A percentile compares a stretch with the other conserved stretches of the same genome.
Evolutionary conservation across 2,888 invertebrate species (phyloP).

Genomic region (Eurytoma adleriae): DNA sequence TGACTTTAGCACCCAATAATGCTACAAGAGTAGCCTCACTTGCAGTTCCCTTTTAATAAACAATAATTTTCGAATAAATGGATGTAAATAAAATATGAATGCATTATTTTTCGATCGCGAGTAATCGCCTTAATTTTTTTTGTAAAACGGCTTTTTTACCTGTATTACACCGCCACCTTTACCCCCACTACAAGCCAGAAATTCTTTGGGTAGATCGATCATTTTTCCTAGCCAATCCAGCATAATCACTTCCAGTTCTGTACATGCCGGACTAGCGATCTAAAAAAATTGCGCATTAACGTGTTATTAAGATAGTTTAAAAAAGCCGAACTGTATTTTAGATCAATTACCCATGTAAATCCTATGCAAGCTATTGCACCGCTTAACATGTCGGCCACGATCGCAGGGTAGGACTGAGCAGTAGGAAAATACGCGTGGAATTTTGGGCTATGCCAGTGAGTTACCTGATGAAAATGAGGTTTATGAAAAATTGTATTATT

Average conservation of each 20-base stretch:
- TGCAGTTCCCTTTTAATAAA: slow-evolving; percentile 85
- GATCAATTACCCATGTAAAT: slow-evolving; percentile 91
- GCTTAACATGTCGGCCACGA: slow-evolving; percentile 96
- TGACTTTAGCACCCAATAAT: slow-evolving; percentile 91
- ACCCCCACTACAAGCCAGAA: slow-evolving; percentile 87
- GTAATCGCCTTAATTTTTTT: too few relatives aligned
- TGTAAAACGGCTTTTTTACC: slow-evolving; percentile 66
- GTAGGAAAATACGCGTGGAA: slow-evolving; percentile 98
- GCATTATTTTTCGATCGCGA: too few relatives aligned
- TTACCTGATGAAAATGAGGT: slow-evolving; percentile 78
- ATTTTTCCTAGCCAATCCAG: slow-evolving; percentile 97
- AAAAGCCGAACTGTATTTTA: not conserved
- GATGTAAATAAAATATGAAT: too few relatives aligned
- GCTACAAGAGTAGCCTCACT: slow-evolving; percentile 96
- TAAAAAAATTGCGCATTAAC: slow-evolving; percentile 72
- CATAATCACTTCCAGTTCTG: slow-evolving; percentile 96
- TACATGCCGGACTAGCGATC: slow-evolving; percentile 97
- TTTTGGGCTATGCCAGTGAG: slow-evolving; percentile 97
- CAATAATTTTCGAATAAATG: not conserved
- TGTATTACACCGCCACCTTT: slow-evolving; percentile 91
- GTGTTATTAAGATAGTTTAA: slow-evolving; percentile 26
- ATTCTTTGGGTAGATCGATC: slow-evolving; percentile 90
- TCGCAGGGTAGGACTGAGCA: slow-evolving; percentile 94
- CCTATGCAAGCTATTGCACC: slow-evolving; percentile 97
- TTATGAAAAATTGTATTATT: not conserved